Base-by-base conservation (phyloP, 2,797 vertebrate genomes). In the Gymnopithys bicolor region DNA sequence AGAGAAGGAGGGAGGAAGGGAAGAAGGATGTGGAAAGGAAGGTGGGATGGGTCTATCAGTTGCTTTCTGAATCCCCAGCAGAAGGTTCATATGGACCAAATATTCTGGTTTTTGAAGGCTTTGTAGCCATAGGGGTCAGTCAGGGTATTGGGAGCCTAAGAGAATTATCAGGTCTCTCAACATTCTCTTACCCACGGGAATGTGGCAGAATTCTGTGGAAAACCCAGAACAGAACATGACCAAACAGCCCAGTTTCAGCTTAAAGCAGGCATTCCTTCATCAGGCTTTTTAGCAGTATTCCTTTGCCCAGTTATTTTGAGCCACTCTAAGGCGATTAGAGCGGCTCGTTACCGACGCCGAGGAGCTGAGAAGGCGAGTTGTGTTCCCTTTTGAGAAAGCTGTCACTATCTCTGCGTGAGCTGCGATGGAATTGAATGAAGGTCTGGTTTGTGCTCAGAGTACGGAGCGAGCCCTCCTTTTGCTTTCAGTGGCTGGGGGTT, bases 291-390 rank as follows among this genome's bases (percentile, higher is more conserved):
- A 51, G 71, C 74, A 27, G 70, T 45, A 19, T 81, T 90, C 69
- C 80, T 69, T 76, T 81, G 89, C 89, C 90, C 81, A 7, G 91
- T 93, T 95, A 89, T 93, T 96, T 70, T 84, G 87, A 97, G 94
- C 76, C 87, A 49, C 87, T 93, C 92, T 97, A 94, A 97, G 92
- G 94, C 76, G 77, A 95, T 97, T 96, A 96, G 94, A 93, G 85
- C 13, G 0, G 79, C 95, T 97, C 70, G 8, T 94, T 96, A 91
- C 85, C 2, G 16, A 70, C 37, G 15, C 92, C 60, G 45, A 76
- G 75, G 92, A 94, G 95, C 94, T 74, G 93, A 94, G 94, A 87
- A 68, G 88, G 89, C 30, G 16, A 94, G 89, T 82, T 81, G 87
- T 95, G 92, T 93, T 96, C 85, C 63, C 93, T 94, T 96, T 94